Evolutionary conservation across 2,113 vertebrate genomes (phyloP), one percentile per base, ranked within the genome.

Genomic region (Phaethornis superciliosus): DNA sequence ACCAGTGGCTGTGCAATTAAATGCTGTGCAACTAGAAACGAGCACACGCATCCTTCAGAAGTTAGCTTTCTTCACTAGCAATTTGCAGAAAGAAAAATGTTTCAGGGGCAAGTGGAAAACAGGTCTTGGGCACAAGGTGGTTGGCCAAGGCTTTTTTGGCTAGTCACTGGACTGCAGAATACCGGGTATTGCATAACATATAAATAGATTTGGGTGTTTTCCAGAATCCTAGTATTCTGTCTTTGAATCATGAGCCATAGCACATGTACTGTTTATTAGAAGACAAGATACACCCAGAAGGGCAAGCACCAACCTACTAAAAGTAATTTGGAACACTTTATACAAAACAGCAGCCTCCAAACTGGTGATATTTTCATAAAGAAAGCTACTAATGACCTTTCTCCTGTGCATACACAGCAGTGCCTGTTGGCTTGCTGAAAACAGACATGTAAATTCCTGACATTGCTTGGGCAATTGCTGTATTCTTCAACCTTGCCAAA

Each of bases 1-100:
- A 79, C 18, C 88, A 33, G 26, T 65, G 54, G 35, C 54, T 2
- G 20, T 4, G 20, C 32, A 58, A 9, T 26, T 32, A 23, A 46
- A 72, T 15, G 42, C 32, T 46, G 1, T 2, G 7, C 9, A 21
- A 37, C 19, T 19, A 10, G 18, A 6, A 37, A 65, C 0, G 4
- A 79, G n/a, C 20, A 32, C 1, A 30, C 1, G 3, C 23, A 30
- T 14, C 15, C 60, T 67, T 40, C 35, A 33, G 2, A 8, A 26
- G 19, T 10, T 40, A 7, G 8, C 32, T 58, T 46, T 51, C 60
- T 28, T 56, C 35, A 28, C 26, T 9, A 69, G 30, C 62, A 54
- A 5, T 20, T 70, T 22, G 24, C 0, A 56, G 33, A 94, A 84
- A 21, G 42, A 56, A 54, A 90, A 12, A 52, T 14, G 21, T 27